phyloP scores from a whole-genome alignment of 2,888 invertebrate species.

The Caenorhabditis uteleia region DNA sequence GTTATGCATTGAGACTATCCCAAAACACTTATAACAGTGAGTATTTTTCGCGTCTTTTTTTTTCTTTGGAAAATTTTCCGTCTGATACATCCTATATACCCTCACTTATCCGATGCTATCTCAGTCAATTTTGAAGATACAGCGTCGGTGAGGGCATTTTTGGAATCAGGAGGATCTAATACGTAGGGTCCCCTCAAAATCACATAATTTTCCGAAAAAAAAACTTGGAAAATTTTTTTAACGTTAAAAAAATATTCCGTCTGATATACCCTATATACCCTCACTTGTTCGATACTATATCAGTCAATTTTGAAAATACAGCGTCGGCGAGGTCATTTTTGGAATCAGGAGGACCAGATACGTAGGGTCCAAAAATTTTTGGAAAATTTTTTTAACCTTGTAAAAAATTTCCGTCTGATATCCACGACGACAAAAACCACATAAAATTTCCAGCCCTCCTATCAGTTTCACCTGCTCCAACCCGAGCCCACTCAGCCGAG shows the following conservation, averaged over 20 bases:
- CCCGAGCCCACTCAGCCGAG: conserved; percentile 46
- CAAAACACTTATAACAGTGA: conserved; percentile 41
- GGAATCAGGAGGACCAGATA: background rate
- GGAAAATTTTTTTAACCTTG: background rate
- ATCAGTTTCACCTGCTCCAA: conserved; percentile 43
- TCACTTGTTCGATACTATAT: no score
- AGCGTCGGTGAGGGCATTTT: no score
- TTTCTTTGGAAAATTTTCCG: background rate
- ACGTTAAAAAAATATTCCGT: no score
- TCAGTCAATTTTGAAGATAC: no score
- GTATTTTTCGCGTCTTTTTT: conserved; percentile 2
- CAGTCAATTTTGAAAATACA: no score
- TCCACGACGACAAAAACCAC: no score
- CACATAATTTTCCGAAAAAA: background rate
- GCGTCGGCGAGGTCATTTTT: background rate
- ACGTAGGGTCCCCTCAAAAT: background rate
- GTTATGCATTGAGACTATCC: conserved; percentile 29
- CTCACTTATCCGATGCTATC: no score
- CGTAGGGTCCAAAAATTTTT: background rate
- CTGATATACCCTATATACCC: no score
- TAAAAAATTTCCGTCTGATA: background rate
- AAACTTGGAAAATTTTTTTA: no score
- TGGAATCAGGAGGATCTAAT: no score
- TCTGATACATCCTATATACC: no score
- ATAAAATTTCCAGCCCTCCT: conserved; percentile 28